phyloP scores from a whole-genome alignment of 2,797 vertebrate species.

The Sphenodon punctatus region DNA sequence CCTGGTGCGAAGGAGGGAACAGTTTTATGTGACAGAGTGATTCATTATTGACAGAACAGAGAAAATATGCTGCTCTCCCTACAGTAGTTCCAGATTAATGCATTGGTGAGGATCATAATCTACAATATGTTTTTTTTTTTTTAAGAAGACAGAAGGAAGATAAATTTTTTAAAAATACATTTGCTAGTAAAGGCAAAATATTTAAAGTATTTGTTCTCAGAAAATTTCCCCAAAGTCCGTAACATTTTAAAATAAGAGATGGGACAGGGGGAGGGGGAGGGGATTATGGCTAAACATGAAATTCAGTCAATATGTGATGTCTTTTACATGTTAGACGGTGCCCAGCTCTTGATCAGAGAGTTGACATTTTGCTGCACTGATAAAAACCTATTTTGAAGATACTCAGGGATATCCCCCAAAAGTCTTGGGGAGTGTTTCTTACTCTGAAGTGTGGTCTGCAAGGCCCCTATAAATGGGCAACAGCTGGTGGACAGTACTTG shows the following conservation, averaged over 20 bases:
- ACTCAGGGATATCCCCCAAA: not conserved
- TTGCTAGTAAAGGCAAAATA: not conserved
- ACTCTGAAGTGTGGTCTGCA: too few species aligned
- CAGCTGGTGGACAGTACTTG: too few species aligned
- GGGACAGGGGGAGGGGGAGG: too few species aligned
- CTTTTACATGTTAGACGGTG: not conserved
- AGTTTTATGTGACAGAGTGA: slow-evolving; percentile 9
- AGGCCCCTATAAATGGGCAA: too few species aligned
- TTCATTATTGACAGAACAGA: not conserved
- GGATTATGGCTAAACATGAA: not conserved
- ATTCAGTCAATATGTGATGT: not conserved
- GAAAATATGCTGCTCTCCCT: not conserved
- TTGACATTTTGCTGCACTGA: not conserved
- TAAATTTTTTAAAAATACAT: slow-evolving; percentile 30
- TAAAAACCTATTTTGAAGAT: not conserved
- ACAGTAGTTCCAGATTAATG: not conserved
- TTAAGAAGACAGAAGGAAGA: slow-evolving; percentile 33
- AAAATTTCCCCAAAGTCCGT: not conserved
- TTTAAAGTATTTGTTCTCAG: slow-evolving; percentile 6
- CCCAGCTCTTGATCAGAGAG: not conserved
- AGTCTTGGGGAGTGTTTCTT: too few species aligned
- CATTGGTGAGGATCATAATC: slow-evolving; percentile 6
- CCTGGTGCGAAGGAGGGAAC: not conserved
- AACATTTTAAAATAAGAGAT: not conserved
- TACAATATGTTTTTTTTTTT: too few species aligned